phyloP scores from a whole-genome alignment of 2,888 invertebrate species.

The Macrophya annulata region DNA sequence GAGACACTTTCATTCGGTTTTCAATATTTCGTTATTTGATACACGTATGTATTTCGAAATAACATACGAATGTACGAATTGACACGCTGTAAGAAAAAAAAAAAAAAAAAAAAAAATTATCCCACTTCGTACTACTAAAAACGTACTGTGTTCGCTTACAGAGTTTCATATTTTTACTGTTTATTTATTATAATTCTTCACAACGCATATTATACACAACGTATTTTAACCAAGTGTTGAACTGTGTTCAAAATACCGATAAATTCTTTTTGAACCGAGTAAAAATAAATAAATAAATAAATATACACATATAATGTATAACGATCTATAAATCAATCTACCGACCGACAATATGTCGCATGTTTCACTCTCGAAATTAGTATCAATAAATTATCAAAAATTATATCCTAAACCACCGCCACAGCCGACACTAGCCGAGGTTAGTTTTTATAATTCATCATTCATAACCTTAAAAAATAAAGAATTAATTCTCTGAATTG shows the following conservation, averaged over 20 bases:
- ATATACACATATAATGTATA: background rate
- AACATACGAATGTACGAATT: background rate
- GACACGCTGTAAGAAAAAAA: background rate
- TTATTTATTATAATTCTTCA: background rate
- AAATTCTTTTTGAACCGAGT: too few relatives aligned
- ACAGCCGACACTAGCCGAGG: constrained; percentile 65
- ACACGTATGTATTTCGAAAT: background rate
- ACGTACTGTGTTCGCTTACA: background rate
- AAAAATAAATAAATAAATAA: background rate
- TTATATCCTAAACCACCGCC: constrained; percentile 63
- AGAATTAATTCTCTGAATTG: background rate
- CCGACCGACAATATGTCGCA: constrained; percentile 61
- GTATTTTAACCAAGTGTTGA: background rate
- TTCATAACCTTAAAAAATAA: background rate
- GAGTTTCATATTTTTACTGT: background rate
- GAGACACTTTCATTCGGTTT: background rate
- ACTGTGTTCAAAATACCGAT: background rate
- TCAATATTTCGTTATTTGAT: background rate
- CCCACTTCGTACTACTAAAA: background rate
- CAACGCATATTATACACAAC: background rate
- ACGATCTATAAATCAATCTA: background rate
- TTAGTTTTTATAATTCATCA: constrained; percentile 52
- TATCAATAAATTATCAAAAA: constrained; percentile 62
- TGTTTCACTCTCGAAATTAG: constrained; percentile 62
- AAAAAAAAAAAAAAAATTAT: background rate